phyloP scores from a whole-genome alignment of 2,113 vertebrate genomes.

The Gyps fulvus region DNA sequence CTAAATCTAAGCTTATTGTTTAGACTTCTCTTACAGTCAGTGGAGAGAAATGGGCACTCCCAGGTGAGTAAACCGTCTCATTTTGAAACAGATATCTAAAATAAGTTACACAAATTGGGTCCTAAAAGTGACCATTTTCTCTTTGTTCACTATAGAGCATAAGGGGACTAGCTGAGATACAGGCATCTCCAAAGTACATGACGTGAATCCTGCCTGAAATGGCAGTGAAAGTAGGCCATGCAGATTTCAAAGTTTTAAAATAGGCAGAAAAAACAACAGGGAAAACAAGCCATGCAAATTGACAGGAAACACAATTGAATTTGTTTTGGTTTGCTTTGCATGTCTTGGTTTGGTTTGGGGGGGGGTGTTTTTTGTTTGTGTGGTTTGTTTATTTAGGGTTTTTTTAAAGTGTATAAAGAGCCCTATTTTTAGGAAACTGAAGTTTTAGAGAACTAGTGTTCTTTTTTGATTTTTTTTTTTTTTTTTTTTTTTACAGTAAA shows the following conservation, averaged over 20 bases:
- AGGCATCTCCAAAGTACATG: background rate
- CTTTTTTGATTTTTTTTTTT: background rate
- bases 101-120: background rate
- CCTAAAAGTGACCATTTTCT: background rate
- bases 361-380: background rate
- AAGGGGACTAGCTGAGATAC: background rate
- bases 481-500: background rate
- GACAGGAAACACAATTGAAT: background rate
- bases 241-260: background rate
- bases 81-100: background rate
- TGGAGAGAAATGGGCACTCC: background rate
- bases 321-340: background rate
- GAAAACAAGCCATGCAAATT: background rate
- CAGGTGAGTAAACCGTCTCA: background rate
- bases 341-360: background rate
- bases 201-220: background rate
- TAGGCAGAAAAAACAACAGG: background rate
- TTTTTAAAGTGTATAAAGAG: background rate
- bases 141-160: background rate
- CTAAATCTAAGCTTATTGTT: background rate
- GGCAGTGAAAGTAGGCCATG: background rate
- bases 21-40: background rate
- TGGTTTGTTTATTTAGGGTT: background rate
- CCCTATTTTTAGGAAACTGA: background rate
- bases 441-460: background rate